A percentile compares a stretch with the other conserved stretches of the same genome.
phyloP scores from a whole-genome alignment of 2,113 vertebrate species.

The Anguilla rostrata region DNA sequence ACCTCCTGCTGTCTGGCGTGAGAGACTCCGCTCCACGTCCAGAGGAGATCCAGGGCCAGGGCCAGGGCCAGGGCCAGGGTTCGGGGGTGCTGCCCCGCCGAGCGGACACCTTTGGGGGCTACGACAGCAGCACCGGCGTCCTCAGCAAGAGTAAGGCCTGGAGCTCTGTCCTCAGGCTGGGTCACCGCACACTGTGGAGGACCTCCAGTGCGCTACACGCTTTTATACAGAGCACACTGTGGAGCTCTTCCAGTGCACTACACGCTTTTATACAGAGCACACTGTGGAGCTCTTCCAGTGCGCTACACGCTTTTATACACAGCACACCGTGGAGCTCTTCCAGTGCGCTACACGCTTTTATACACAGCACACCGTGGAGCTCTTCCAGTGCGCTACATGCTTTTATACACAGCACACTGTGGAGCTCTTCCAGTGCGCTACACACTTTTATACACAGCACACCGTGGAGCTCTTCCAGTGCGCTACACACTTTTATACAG shows the following conservation, averaged over 20 bases:
- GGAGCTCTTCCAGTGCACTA: not conserved
- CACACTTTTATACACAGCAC: not conserved
- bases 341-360: too few species aligned
- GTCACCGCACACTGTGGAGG: not conserved
- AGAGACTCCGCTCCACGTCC: slow-evolving; percentile 44
- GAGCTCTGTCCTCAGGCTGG: not conserved
- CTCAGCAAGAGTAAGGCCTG: slow-evolving; percentile 74
- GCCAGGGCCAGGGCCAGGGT: slow-evolving; percentile 12
- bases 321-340: not conserved
- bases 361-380: not conserved
- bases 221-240: not conserved
- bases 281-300: not conserved
- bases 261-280: not conserved
- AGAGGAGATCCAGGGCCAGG: slow-evolving; percentile 58
- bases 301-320: too few species aligned
- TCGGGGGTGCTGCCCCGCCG: slow-evolving; percentile 65
- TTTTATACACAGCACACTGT: not conserved
- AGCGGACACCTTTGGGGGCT: slow-evolving; percentile 85
- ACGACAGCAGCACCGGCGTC: slow-evolving; percentile 67
- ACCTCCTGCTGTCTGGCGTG: slow-evolving; percentile 72
- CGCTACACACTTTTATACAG: too few species aligned
- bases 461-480: not conserved
- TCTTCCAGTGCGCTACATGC: not conserved
- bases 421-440: not conserved
- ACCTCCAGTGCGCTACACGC: not conserved